Evolutionary conservation across 2,797 vertebrate genomes (phyloP), one percentile per base, ranked within the genome.

Genomic region (Acrossocheilus wenchowensis): DNA sequence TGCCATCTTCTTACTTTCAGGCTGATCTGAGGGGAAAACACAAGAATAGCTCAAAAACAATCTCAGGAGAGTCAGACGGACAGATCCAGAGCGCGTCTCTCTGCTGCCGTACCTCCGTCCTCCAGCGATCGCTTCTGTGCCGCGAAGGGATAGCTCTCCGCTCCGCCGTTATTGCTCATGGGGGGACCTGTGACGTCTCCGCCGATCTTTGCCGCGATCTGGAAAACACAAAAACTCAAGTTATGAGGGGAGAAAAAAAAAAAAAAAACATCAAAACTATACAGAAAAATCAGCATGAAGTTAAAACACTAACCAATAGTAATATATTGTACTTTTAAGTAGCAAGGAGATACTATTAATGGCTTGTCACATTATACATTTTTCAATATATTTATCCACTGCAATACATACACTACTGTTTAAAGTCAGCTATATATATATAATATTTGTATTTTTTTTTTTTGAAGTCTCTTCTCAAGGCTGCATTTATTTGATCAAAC

Each of bases 1-100:
- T 21, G 97, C 97, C 95, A 99, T 86, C 90, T 98, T 98, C 94
- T 98, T 99, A 90, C 97, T 97, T 90, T 97, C 96, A 0, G 98
- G 98, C 89, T 98, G 97, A 92, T 99, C 97, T 98, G 92, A 87
- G 90, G 88, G 69, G 52, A 86, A 84, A 45, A 88, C 72, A 41
- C 62, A 81, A 86, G 64, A 5, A 21, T 11, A 12, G 36, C 2
- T 81, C 14, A 84, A 10, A 62, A 17, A 82, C 6, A 1, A 21
- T 30, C 43, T 52, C 6, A 19, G 8, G 21, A 72, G 11, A 71
- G 12, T 6, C 21, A 15, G 43, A 41, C 12, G 15, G n/a, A 41
- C 30, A 14, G 69, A 60, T 48, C 5, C 12, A 9, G 50, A 9
- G 50, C 6, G 26, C 0, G 17, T 7, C 5, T 36, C 10, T 0